A percentile compares a stretch with the other conserved stretches of the same genome.
Evolutionary conservation across 2,113 vertebrate genomes (phyloP).

Genomic region (Chaetura pelagica): DNA sequence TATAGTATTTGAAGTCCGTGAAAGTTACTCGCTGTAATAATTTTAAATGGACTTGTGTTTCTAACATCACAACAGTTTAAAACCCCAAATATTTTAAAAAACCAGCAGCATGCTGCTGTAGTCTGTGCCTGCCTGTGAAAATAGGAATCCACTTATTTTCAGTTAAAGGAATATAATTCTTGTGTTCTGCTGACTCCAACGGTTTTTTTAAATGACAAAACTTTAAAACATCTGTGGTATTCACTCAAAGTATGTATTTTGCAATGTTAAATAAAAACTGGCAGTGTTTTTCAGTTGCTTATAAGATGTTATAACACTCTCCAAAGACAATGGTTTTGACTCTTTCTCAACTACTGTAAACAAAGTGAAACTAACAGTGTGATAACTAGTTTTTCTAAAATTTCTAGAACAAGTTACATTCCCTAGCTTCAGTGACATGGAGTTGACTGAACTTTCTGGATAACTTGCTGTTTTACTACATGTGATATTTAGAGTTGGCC

Average conservation of each 20-base stretch:
- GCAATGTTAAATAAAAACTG: not conserved
- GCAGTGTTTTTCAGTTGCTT: not conserved
- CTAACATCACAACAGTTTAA: not conserved
- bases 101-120: not conserved
- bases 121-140: not conserved
- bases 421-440: not conserved
- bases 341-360: not conserved
- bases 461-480: not conserved
- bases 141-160: not conserved
- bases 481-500: not conserved
- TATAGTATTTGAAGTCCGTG: slow-evolving; percentile 1
- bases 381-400: not conserved
- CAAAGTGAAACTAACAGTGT: not conserved
- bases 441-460: not conserved
- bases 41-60: not conserved
- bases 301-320: not conserved
- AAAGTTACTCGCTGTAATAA: not conserved
- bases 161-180: not conserved
- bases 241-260: not conserved
- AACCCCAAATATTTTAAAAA: not conserved
- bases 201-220: not conserved
- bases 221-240: not conserved
- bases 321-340: not conserved
- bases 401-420: not conserved
- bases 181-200: not conserved